Percentiles rank a stretch among this genome's conserved stretches.
Conservation (phyloP, 2,888 invertebrate genomes). For the Amblyjoppa proteus region DNA sequence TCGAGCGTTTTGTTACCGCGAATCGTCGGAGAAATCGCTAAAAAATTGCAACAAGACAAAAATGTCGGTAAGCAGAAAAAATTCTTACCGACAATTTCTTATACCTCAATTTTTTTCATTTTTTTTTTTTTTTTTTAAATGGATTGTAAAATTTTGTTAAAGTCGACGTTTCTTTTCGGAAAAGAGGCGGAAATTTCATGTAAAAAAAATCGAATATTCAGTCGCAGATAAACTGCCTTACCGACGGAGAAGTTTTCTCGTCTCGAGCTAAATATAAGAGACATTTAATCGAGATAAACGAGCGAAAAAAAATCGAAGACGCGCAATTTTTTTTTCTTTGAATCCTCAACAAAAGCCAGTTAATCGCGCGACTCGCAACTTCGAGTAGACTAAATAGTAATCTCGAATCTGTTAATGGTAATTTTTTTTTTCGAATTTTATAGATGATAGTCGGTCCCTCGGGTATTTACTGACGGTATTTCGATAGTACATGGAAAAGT, state of each 20-base stretch:
- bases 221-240: background rate
- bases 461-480: constrained; percentile 67
- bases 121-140: background rate
- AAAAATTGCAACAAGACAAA: background rate
- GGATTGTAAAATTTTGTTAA: background rate
- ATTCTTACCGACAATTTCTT: background rate
- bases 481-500: constrained; percentile 68
- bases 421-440: constrained; percentile 6
- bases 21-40: too few species aligned
- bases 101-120: background rate
- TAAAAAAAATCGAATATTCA: background rate
- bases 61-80: background rate
- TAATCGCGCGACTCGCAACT: constrained; percentile 32
- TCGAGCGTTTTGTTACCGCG: too few species aligned
- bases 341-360: constrained; percentile 25
- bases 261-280: constrained; percentile 32
- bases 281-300: constrained; percentile 33
- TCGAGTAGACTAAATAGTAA: constrained; percentile 9
- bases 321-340: background rate
- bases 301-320: constrained; percentile 1
- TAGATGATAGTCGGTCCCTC: constrained; percentile 63
- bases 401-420: constrained; percentile 28
- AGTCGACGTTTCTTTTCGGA: background rate
- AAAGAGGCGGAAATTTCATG: background rate
- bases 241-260: background rate